phyloP scores from a whole-genome alignment of 92 coral and sea anemone genomes.

The Zoanthus gigantus region DNA sequence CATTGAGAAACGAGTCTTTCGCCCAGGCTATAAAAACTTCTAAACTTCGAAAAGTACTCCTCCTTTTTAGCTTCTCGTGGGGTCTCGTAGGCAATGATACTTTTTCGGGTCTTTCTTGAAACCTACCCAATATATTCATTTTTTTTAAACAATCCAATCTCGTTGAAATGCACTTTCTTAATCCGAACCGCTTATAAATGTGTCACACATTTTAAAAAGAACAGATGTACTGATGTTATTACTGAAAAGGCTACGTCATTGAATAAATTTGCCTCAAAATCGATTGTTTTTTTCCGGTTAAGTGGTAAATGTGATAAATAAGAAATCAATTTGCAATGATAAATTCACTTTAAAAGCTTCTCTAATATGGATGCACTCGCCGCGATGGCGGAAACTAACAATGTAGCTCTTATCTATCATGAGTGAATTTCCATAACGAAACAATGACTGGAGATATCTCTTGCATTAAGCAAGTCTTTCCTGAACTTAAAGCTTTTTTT shows the following conservation, averaged over 20 bases:
- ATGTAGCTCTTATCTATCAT: slow-evolving; percentile 9
- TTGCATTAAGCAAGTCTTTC: neutral
- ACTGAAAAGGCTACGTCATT: slow-evolving; percentile 21
- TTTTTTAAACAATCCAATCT: slow-evolving; percentile 8
- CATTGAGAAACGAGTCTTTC: slow-evolving; percentile 87
- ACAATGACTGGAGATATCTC: slow-evolving; percentile 7
- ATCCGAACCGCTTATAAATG: slow-evolving; percentile 66
- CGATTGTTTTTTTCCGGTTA: slow-evolving; percentile 27
- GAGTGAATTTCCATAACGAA: neutral
- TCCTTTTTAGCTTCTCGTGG: slow-evolving; percentile 67
- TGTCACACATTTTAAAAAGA: slow-evolving; percentile 69
- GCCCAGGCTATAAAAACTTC: slow-evolving; percentile 98
- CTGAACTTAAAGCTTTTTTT: too few relatives aligned
- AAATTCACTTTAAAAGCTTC: neutral
- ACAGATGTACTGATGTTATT: slow-evolving; percentile 58
- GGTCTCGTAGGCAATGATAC: slow-evolving; percentile 18
- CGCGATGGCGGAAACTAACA: neutral
- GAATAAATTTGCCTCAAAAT: slow-evolving; percentile 45
- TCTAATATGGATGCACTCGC: slow-evolving; percentile 25
- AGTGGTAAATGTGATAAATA: slow-evolving; percentile 24
- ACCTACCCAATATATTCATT: slow-evolving; percentile 34
- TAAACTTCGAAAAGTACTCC: slow-evolving; percentile 84
- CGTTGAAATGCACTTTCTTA: neutral
- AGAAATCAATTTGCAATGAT: slow-evolving; percentile 22
- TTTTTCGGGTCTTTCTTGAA: slow-evolving; percentile 37